A percentile compares a stretch with the other conserved stretches of the same genome.
Conservation (phyloP, 1,140 invertebrate species). For the Tetramorium simillimum region DNA sequence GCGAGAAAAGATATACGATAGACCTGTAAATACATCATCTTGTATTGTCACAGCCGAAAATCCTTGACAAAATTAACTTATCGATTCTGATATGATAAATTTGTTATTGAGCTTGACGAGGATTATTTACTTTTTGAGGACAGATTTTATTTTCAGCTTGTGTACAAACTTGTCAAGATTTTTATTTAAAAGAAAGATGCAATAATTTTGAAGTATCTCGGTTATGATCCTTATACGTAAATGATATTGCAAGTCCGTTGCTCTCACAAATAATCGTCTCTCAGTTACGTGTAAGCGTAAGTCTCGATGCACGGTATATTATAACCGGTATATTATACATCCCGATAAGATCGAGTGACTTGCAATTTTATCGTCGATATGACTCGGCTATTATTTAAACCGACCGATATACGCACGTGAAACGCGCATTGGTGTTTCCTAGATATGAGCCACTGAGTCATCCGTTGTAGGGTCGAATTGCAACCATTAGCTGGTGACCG, state of each 20-base stretch:
- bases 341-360: slow-evolving; percentile 25
- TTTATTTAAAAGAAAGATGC: background rate
- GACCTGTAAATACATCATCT: background rate
- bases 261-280: background rate
- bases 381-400: slow-evolving; percentile 7
- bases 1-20: background rate
- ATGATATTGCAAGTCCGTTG: background rate
- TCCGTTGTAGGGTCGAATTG: background rate
- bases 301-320: background rate
- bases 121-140: background rate
- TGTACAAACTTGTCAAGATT: background rate
- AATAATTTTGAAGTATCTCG: background rate
- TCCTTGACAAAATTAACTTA: background rate
- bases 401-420: background rate
- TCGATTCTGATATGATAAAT: background rate
- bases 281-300: background rate
- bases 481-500: background rate
- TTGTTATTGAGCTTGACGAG: background rate
- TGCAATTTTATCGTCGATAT: background rate
- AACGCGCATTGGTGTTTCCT: background rate
- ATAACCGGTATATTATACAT: background rate
- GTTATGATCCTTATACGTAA: background rate
- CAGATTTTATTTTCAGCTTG: background rate
- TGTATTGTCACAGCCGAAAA: background rate
- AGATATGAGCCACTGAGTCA: slow-evolving; percentile 11